Percentiles rank a stretch among this genome's conserved stretches.
phyloP scores from a whole-genome alignment of 2,888 invertebrate species.

The Eledona agricola region DNA sequence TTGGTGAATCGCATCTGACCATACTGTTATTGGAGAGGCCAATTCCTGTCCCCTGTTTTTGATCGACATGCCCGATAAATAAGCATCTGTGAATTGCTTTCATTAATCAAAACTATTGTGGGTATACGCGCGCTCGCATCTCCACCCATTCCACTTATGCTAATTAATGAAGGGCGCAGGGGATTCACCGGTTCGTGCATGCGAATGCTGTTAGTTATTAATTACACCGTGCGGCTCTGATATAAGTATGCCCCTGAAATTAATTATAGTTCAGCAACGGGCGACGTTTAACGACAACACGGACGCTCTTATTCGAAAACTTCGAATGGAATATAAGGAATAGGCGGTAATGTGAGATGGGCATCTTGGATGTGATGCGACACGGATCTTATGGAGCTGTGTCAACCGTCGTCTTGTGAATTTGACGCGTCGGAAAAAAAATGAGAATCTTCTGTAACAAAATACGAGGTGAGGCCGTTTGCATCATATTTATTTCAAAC shows the following conservation, averaged over 20 bases:
- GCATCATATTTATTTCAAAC: constrained; percentile 19
- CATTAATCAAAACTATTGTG: constrained; percentile 36
- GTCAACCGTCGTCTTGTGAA: constrained; percentile 18
- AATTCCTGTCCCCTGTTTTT: constrained; percentile 27
- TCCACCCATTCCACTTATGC: constrained; percentile 27
- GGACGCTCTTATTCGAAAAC: constrained; percentile 31
- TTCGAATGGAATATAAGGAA: constrained; percentile 33
- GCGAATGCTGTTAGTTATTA: constrained; percentile 31
- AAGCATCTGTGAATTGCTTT: constrained; percentile 33
- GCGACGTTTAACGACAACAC: constrained; percentile 24
- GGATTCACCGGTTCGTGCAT: constrained; percentile 30
- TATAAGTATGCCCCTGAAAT: constrained; percentile 26
- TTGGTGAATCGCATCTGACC: constrained; percentile 48
- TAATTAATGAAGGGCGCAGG: constrained; percentile 31
- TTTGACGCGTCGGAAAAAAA: constrained; percentile 18
- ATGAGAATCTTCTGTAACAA: constrained; percentile 15
- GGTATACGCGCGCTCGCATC: constrained; percentile 23
- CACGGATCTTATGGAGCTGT: constrained; percentile 25
- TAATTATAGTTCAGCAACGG: constrained; percentile 15
- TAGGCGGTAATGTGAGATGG: constrained; percentile 28
- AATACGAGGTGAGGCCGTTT: constrained; percentile 18
- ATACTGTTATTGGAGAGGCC: constrained; percentile 26
- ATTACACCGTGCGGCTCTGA: constrained; percentile 20
- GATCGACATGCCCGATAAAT: constrained; percentile 33
- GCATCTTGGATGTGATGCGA: constrained; percentile 30